A percentile compares a stretch with the other conserved stretches of the same genome.
These are phyloP conservation scores for Incurvaria masculella DNA, from an alignment of 2,888 invertebrate species.

Conservation along the genomic window DNA sequence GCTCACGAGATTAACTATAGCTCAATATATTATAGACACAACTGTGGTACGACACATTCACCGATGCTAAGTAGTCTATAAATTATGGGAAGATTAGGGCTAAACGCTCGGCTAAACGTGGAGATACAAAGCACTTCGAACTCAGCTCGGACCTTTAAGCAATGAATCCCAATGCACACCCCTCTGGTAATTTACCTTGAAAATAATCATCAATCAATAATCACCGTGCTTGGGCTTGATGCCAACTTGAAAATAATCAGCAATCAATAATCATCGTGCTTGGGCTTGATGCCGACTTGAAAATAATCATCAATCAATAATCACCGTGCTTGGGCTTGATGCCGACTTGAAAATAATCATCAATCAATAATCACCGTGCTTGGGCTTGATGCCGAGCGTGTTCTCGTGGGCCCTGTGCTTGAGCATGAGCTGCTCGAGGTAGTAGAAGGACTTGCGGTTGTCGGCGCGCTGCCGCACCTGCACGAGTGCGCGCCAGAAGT, in stretches of 20 bases:
- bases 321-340: conserved; percentile 81
- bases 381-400: conserved; percentile 84
- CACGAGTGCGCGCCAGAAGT: conserved; percentile 93
- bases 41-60: too few species aligned
- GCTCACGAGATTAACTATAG: too few species aligned
- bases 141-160: too few species aligned
- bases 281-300: background rate
- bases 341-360: conserved; percentile 44
- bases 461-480: conserved; percentile 85
- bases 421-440: conserved; percentile 94
- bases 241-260: background rate
- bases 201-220: conserved; percentile 1
- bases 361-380: conserved; percentile 57
- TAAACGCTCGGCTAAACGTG: too few species aligned
- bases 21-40: too few species aligned
- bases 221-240: background rate
- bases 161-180: too few species aligned
- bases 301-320: conserved; percentile 7
- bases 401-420: conserved; percentile 93
- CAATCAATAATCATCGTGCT: background rate
- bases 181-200: background rate
- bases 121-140: too few species aligned
- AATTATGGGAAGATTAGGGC: too few species aligned
- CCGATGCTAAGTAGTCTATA: too few species aligned
- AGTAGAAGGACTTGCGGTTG: conserved; percentile 97